Base-by-base conservation (phyloP, 2,113 vertebrate genomes). In the Casuarius casuarius region DNA sequence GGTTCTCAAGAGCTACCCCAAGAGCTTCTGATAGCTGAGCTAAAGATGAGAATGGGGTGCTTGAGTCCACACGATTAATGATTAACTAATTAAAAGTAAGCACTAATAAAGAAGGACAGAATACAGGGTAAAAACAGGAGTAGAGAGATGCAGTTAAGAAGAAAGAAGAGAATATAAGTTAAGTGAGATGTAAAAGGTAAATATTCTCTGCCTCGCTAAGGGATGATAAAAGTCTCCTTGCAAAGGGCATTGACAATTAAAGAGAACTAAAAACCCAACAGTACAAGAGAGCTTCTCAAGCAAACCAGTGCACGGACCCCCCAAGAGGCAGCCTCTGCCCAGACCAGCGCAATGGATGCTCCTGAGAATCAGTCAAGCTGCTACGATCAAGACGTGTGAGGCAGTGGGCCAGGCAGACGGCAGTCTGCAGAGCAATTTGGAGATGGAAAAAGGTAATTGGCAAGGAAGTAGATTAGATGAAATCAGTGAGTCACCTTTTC, bases 361-460 rank as follows among this genome's bases (percentile, higher is more conserved):
- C n/a, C 17, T 28, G 63, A 17, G 35, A 63, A 7, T 1, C 26
- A 9, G 14, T 23, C 0, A 0, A 70, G 59, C 35, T 12, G 35
- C 0, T 10, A 83, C 33, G 26, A 3, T 0, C 0, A 66, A 62
- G 38, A 38, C 0, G 1, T 13, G 38, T 10, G 3, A 14, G 23
- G 52, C 4, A 42, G 17, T 0, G 48, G 38, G 61, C 16, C 21
- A n/a, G 10, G 21, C 12, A 19, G 17, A 14, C 2, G 61, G 35
- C 26, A 38, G 87, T 20, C 77, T 31, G 5, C 1, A 12, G 61
- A 89, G 59, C 28, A 8, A 42, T 20, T 8, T 35, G 35, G 82
- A 68, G 90, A 31, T 7, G 59, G 63, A 33, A 89, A 54, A 10
- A 0, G 85, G 58, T 33, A 44, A 12, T 26, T 9, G 93, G 28